phyloP scores from a whole-genome alignment of 2,888 invertebrate genomes.

The Euclidia mi region DNA sequence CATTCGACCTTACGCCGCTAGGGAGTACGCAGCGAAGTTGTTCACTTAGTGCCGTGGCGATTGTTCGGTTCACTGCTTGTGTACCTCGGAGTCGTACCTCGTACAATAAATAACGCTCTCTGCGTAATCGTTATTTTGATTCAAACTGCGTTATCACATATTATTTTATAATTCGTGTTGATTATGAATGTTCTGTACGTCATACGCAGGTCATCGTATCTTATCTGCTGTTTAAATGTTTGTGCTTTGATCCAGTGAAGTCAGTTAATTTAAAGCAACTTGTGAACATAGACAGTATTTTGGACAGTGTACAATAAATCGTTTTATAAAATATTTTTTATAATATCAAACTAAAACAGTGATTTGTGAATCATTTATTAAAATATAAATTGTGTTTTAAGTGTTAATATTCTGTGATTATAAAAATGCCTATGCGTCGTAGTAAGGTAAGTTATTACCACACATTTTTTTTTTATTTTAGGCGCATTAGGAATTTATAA shows the following conservation, averaged over 20 bases:
- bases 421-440: slow-evolving; percentile 86
- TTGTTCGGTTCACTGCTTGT: slow-evolving; percentile 54
- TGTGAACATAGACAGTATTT: slow-evolving; percentile 71
- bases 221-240: slow-evolving; percentile 88
- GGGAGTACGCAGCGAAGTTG: slow-evolving; percentile 60
- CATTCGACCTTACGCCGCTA: slow-evolving; percentile 70
- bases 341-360: slow-evolving; percentile 41
- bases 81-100: slow-evolving; percentile 43
- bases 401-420: slow-evolving; percentile 53
- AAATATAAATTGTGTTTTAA: slow-evolving; percentile 47
- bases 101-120: slow-evolving; percentile 59
- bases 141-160: slow-evolving; percentile 74
- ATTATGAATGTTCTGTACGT: slow-evolving; percentile 79
- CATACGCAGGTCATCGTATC: slow-evolving; percentile 83
- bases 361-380: slow-evolving; percentile 41
- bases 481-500: too few relatives aligned
- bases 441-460: slow-evolving; percentile 77
- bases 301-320: slow-evolving; percentile 56
- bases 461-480: background rate
- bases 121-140: slow-evolving; percentile 83
- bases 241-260: slow-evolving; percentile 84
- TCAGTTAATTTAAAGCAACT: slow-evolving; percentile 83
- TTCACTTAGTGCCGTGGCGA: slow-evolving; percentile 60
- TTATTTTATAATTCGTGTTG: slow-evolving; percentile 83
- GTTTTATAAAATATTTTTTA: slow-evolving; percentile 20